These are phyloP conservation scores for Hiodon tergisus DNA, from an alignment of 2,113 vertebrate species.

Conservation along the genomic window DNA sequence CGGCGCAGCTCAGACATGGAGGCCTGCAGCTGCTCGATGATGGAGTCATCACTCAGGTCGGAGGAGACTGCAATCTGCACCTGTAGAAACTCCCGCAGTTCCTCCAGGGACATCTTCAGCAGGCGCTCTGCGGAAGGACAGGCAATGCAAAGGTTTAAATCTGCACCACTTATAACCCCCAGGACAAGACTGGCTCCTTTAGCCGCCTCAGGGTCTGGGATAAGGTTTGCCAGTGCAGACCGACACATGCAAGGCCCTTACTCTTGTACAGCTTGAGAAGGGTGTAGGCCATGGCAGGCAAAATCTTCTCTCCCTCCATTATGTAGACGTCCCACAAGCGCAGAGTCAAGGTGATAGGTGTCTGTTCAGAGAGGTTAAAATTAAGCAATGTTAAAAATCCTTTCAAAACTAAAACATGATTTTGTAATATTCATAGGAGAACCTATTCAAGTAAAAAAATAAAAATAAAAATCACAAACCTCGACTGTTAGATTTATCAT, in stretches of 20 bases:
- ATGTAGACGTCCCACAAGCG: conserved; percentile 81
- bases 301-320: conserved; percentile 72
- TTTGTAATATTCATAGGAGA: too few species aligned
- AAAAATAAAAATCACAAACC: not conserved
- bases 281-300: conserved; percentile 77
- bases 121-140: conserved; percentile 58
- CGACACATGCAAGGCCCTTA: conserved; percentile 45
- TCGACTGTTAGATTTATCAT: too few species aligned
- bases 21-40: conserved; percentile 70
- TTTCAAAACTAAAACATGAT: not conserved
- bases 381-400: conserved; percentile 13
- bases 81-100: conserved; percentile 78
- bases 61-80: conserved; percentile 66
- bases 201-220: not conserved
- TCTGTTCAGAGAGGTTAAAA: conserved; percentile 51
- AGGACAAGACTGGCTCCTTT: not conserved
- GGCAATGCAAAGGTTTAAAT: not conserved
- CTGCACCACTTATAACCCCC: not conserved
- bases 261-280: conserved; percentile 78
- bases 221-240: not conserved
- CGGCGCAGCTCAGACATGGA: conserved; percentile 70
- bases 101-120: conserved; percentile 71
- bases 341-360: conserved; percentile 75
- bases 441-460: too few species aligned
- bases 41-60: conserved; percentile 62